Evolutionary conservation across 2,888 invertebrate genomes (phyloP), one percentile per base, ranked within the genome.

Genomic region (Hofmannophila pseudospretella): DNA sequence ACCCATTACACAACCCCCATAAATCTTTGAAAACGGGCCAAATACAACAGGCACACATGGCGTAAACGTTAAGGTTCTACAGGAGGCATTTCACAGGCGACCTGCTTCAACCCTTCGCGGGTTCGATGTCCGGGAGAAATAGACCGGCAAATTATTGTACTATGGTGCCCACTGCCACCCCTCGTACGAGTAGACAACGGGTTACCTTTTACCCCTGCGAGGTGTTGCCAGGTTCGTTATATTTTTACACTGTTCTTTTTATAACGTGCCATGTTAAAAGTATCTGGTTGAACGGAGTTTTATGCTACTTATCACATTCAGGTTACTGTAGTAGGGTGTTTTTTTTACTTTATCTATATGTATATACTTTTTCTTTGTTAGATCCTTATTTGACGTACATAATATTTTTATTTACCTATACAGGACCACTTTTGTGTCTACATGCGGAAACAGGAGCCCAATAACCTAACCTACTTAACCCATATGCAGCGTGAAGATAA

Each of bases 61-160:
- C 13, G 11, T n/a, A 11, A 9, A 36, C 13, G 11, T n/a, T 16
- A 9, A 36, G 14, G 26, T 10, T 16, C 16, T 28, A 25, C 30
- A 33, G 30, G 48, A 47, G 58, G 54, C 49, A 58, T 62, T 72
- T 70, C 42, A 68, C 67, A 66, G 64, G 39, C 59, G 67, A 67
- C 57, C 59, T 58, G 54, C 36, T 52, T 38, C 42, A 48, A 53
- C 53, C 58, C 58, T 45, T 51, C 39, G 13, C 39, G 49, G 58
- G 67, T 64, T 63, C 62, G 63, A 58, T 60, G 58, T 52, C 54
- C 61, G 58, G 47, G 56, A 53, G 59, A 74, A 73, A 66, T 71
- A 71, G 74, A 68, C 64, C 71, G 65, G 48, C 47, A 64, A 65
- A 59, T 66, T 55, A 51, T 51, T 49, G 40, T 38, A 41, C 44